Evolutionary conservation across 2,888 invertebrate genomes (phyloP).

Genomic region (Cistogaster globosa): DNA sequence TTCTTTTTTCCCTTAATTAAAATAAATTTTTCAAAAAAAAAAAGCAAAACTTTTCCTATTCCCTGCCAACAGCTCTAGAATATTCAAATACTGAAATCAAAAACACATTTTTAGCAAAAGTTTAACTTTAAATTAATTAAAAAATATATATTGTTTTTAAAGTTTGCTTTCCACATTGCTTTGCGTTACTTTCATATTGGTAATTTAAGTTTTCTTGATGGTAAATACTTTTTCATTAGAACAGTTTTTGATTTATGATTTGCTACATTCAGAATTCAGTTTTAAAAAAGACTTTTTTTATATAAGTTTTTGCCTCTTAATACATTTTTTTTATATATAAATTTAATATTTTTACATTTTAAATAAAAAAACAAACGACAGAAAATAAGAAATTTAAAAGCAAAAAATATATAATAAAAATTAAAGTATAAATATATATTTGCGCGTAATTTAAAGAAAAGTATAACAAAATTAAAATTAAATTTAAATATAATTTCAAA

Average conservation of each 20-base stretch:
- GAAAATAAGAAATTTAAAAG: slow-evolving; percentile 64
- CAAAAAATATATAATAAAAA: slow-evolving; percentile 67
- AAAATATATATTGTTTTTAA: slow-evolving; percentile 23
- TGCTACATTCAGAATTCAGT: slow-evolving; percentile 62
- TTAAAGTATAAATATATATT: slow-evolving; percentile 68
- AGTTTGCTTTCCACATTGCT: slow-evolving; percentile 1
- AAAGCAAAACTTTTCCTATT: slow-evolving; percentile 37
- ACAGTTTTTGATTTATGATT: slow-evolving; percentile 43
- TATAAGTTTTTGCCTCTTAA: slow-evolving; percentile 64
- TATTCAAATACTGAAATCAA: slow-evolving; percentile 35
- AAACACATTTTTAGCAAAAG: slow-evolving; percentile 40
- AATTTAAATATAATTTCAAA: slow-evolving; percentile 72
- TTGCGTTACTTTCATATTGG: slow-evolving; percentile 2
- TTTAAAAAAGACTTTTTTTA: slow-evolving; percentile 45
- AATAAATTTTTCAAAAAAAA: slow-evolving; percentile 61
- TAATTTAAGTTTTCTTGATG: slow-evolving; percentile 7
- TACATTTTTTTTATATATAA: slow-evolving; percentile 68
- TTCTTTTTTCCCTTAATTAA: slow-evolving; percentile 35
- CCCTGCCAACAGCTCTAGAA: neutral
- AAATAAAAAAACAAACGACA: slow-evolving; percentile 63
- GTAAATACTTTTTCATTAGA: neutral
- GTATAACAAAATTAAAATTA: slow-evolving; percentile 65
- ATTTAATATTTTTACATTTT: slow-evolving; percentile 71
- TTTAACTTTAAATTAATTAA: slow-evolving; percentile 13
- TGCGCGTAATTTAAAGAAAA: slow-evolving; percentile 72